phyloP scores from a whole-genome alignment of 37 sponge, comb jelly and placozoan genomes.

The Dysidea cf. avara region DNA sequence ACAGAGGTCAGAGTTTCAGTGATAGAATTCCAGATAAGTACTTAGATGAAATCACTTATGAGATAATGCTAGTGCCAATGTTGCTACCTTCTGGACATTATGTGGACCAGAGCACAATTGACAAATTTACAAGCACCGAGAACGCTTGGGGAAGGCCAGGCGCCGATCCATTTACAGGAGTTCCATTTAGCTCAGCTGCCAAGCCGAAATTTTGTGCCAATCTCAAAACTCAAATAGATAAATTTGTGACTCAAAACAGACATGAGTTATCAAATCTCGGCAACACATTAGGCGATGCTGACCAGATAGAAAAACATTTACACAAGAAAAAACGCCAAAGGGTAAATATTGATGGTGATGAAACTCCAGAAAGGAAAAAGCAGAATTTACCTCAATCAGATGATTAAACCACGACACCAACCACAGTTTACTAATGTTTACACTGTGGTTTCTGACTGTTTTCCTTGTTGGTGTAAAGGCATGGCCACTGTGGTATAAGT shows the following conservation, averaged over 20 bases:
- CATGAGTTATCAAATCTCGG: neutral
- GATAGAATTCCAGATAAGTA: constrained; percentile 16
- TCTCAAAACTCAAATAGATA: constrained; percentile 64
- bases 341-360: no score
- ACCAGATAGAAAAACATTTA: no score
- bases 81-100: constrained; percentile 80
- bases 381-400: no score
- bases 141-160: constrained; percentile 53
- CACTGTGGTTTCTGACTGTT: no score
- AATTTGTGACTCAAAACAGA: constrained; percentile 6
- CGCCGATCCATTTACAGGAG: constrained; percentile 80
- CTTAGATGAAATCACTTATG: constrained; percentile 68
- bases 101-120: constrained; percentile 74
- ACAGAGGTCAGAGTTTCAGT: no score
- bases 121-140: constrained; percentile 41
- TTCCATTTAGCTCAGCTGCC: constrained; percentile 33
- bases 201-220: constrained; percentile 48
- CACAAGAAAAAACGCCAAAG: no score
- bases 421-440: no score
- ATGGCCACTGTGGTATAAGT: no score
- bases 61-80: constrained; percentile 73
- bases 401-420: no score
- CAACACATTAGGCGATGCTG: no score
- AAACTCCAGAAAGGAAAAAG: no score
- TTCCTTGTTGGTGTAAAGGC: no score